Conservation (phyloP, 2,113 vertebrate species). For the Stigmatopora argus region DNA sequence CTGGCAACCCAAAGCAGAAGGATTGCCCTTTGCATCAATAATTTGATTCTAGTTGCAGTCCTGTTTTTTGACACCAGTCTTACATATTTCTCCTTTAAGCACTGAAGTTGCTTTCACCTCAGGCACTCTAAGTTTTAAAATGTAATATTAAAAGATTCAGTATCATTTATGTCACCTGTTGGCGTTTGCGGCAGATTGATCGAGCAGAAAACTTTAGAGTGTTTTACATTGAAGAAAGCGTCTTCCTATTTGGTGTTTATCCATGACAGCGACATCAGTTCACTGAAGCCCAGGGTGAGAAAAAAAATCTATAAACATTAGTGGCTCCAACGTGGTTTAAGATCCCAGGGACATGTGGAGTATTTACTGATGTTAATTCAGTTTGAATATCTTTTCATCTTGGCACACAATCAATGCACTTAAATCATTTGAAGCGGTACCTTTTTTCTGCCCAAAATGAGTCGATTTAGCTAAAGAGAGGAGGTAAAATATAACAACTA, state of each 20-base stretch:
- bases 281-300: slow-evolving; percentile 12
- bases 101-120: background rate
- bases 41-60: no score
- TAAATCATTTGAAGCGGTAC: no score
- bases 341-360: slow-evolving; percentile 20
- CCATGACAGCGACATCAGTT: slow-evolving; percentile 22
- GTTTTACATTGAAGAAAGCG: slow-evolving; percentile 9
- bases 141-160: background rate
- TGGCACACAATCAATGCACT: background rate
- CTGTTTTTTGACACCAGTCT: no score
- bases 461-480: background rate
- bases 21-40: no score
- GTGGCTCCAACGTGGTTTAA: slow-evolving; percentile 4
- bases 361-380: slow-evolving; percentile 15
- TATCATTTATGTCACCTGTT: slow-evolving; percentile 6
- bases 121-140: background rate
- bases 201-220: slow-evolving; percentile 8
- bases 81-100: background rate
- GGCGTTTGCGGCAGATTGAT: background rate
- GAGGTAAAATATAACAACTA: background rate
- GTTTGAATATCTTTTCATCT: slow-evolving; percentile 3
- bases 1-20: no score
- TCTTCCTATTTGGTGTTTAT: slow-evolving; percentile 25
- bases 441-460: background rate
- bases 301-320: slow-evolving; percentile 21